phyloP scores from a whole-genome alignment of 64 coral and sea anemone species.

The Pachyseris speciosa region DNA sequence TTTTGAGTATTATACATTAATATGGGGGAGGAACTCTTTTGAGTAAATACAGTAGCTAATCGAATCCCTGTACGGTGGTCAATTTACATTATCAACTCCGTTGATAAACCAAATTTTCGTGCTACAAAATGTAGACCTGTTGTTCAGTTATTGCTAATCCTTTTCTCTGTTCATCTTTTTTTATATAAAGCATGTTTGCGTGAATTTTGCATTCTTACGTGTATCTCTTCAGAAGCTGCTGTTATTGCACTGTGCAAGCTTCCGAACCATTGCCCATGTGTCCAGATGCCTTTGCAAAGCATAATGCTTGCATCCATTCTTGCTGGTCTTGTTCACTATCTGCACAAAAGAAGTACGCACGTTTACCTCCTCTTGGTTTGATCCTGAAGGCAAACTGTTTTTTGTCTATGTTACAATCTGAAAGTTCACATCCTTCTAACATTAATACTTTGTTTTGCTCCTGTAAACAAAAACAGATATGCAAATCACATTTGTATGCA shows the following conservation, averaged over 20 bases:
- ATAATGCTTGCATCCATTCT: slow-evolving; percentile 99
- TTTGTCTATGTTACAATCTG: slow-evolving; percentile 86
- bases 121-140: too few relatives aligned
- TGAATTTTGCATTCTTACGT: too few relatives aligned
- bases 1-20: too few relatives aligned
- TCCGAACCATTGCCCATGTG: slow-evolving; percentile 83
- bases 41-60: too few relatives aligned
- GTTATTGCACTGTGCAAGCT: slow-evolving; percentile 81
- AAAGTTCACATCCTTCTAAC: slow-evolving; percentile 93
- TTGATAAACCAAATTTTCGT: too few relatives aligned
- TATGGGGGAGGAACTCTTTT: too few relatives aligned
- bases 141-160: too few relatives aligned
- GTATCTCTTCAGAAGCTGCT: neutral
- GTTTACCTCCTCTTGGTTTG: slow-evolving; percentile 74
- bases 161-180: too few relatives aligned
- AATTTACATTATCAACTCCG: too few relatives aligned
- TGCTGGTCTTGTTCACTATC: slow-evolving; percentile 93
- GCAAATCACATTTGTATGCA: neutral
- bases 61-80: too few relatives aligned
- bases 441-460: slow-evolving; percentile 72
- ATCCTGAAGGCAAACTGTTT: slow-evolving; percentile 92
- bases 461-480: slow-evolving; percentile 23
- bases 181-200: too few relatives aligned
- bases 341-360: slow-evolving; percentile 85
- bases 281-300: slow-evolving; percentile 93